phyloP scores from a whole-genome alignment of 1,140 invertebrate species.

The Scylla paramamosain region DNA sequence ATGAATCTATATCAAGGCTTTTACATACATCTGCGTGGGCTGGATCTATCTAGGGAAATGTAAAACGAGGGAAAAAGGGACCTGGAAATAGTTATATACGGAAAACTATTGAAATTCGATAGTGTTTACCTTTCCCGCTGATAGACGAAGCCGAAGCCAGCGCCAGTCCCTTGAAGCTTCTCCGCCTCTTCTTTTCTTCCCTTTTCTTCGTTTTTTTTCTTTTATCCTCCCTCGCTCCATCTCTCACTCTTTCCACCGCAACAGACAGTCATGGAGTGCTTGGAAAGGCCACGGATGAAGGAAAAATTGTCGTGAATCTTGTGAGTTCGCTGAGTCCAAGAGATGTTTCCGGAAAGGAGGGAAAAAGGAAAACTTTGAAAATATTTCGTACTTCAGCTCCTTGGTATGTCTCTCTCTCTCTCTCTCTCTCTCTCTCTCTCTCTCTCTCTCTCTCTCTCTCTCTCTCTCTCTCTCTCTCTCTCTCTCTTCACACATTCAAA shows the following conservation, averaged over 20 bases:
- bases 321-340: too few species aligned
- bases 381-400: neutral
- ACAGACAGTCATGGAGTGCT: too few species aligned
- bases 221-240: too few species aligned
- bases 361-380: too few species aligned
- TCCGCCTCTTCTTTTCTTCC: neutral
- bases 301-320: too few species aligned
- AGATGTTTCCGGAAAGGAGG: too few species aligned
- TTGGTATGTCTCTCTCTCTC: neutral
- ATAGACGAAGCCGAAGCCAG: neutral
- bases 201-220: neutral
- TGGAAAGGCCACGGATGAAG: too few species aligned
- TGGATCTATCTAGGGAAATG: neutral
- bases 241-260: too few species aligned
- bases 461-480: constrained; percentile 14
- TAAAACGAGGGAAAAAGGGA: neutral
- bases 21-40: neutral
- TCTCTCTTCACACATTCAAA: neutral
- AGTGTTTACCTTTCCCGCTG: neutral
- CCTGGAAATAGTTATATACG: neutral
- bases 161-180: neutral
- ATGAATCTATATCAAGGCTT: neutral
- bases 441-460: neutral
- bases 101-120: neutral
- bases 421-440: constrained; percentile 19